Evolutionary conservation across 2,888 invertebrate species (phyloP).

Genomic region (Mallateleia sp.): DNA sequence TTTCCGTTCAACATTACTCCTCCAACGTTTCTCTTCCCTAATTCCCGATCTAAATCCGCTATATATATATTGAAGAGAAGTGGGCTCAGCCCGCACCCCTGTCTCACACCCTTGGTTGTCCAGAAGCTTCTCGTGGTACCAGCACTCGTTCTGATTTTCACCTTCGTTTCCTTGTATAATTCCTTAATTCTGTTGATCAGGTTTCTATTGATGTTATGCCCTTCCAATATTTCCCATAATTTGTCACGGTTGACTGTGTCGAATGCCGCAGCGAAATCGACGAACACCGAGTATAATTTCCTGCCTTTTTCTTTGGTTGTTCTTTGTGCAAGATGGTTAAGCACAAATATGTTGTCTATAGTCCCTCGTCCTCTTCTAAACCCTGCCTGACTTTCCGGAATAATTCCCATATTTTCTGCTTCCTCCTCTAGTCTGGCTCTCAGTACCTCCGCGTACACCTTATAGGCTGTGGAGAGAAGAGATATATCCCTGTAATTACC

Average conservation of each 20-base stretch:
- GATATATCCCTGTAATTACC: neutral
- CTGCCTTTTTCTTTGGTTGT: neutral
- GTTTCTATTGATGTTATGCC: neutral
- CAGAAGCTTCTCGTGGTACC: neutral
- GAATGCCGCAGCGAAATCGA: neutral
- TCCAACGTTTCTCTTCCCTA: slow-evolving; percentile 10
- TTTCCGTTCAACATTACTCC: slow-evolving; percentile 8
- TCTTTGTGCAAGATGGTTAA: neutral
- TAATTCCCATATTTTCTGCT: neutral
- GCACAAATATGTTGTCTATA: neutral
- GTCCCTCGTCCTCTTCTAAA: neutral
- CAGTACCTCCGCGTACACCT: slow-evolving; percentile 1
- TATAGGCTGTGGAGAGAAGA: slow-evolving; percentile 1
- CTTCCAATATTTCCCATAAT: neutral
- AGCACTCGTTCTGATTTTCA: neutral
- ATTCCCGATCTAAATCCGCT: slow-evolving; percentile 16
- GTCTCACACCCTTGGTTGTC: slow-evolving; percentile 61
- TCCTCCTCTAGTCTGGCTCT: slow-evolving; percentile 1
- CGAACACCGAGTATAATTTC: neutral
- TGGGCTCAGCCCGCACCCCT: slow-evolving; percentile 72
- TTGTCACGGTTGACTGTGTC: neutral
- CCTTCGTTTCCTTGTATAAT: neutral
- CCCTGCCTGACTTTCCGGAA: neutral
- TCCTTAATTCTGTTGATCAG: neutral
- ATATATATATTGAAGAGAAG: slow-evolving; percentile 50